Conservation (phyloP, 2,797 vertebrate genomes). For the Tolypeutes matacus region DNA sequence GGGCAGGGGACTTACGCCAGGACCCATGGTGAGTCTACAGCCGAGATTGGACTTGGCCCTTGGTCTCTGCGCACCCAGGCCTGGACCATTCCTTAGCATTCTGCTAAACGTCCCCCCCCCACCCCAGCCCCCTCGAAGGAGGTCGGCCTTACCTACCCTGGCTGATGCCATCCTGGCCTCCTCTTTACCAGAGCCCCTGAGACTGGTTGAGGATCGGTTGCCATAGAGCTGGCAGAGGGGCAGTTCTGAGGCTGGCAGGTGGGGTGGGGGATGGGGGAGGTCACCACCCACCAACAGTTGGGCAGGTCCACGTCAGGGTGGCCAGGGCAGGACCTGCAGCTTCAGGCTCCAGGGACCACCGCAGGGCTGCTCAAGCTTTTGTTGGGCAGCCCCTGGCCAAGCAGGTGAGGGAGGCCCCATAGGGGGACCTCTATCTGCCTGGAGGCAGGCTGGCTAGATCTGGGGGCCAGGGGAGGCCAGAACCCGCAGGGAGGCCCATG, state of each 20-base stretch:
- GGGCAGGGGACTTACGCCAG: neutral
- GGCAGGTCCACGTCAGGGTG: neutral
- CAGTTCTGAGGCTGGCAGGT: constrained; percentile 69
- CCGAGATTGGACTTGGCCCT: neutral
- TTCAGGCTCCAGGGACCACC: neutral
- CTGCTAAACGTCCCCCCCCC: neutral
- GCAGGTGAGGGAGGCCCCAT: neutral
- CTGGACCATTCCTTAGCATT: neutral
- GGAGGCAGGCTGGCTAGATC: neutral
- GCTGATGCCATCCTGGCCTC: neutral
- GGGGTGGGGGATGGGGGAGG: constrained; percentile 47
- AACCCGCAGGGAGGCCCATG: neutral
- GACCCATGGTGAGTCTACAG: neutral
- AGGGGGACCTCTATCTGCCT: constrained; percentile 1
- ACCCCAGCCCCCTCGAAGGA: neutral
- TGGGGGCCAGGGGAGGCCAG: neutral
- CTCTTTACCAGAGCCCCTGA: neutral
- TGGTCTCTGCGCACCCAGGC: neutral
- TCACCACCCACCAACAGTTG: constrained; percentile 67
- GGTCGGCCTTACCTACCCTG: neutral
- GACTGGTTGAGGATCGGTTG: constrained; percentile 64
- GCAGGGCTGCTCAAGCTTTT: constrained; percentile 70
- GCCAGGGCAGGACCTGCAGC: neutral
- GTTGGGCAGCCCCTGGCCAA: neutral
- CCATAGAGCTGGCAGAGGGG: constrained; percentile 68